These are phyloP conservation scores for Bryconaethiops microstoma DNA, from an alignment of 2,797 vertebrate species.

Conservation along the genomic window DNA sequence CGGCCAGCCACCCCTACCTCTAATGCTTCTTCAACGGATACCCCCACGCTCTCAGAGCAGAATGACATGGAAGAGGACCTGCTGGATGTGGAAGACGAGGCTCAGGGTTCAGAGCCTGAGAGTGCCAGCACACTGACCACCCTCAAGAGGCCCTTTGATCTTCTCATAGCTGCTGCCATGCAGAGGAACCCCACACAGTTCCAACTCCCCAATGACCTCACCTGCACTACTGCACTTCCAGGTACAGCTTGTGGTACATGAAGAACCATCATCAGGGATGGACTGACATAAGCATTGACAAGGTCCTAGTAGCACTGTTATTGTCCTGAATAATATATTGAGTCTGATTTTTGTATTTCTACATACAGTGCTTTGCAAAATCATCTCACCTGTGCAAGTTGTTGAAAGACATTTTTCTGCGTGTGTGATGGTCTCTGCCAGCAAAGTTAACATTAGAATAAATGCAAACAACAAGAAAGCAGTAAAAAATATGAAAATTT, in stretches of 20 bases:
- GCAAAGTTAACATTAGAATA: no score
- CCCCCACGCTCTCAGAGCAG: slow-evolving; percentile 91
- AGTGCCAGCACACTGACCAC: slow-evolving; percentile 71
- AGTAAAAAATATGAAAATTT: no score
- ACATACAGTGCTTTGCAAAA: no score
- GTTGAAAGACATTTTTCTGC: no score
- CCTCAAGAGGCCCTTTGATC: slow-evolving; percentile 93
- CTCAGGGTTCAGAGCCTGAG: slow-evolving; percentile 85
- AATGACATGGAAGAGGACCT: slow-evolving; percentile 92
- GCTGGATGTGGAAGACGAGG: slow-evolving; percentile 90
- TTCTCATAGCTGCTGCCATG: slow-evolving; percentile 97
- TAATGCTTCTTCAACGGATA: slow-evolving; percentile 91
- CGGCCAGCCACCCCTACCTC: slow-evolving; percentile 94
- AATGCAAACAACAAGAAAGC: no score
- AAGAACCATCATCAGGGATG: background rate
- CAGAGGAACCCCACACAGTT: slow-evolving; percentile 97
- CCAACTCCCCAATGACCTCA: slow-evolving; percentile 96
- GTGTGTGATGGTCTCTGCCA: no score
- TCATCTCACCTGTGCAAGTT: no score
- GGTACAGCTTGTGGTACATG: slow-evolving; percentile 70
- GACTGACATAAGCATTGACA: background rate
- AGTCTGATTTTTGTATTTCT: no score
- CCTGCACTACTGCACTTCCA: slow-evolving; percentile 96
- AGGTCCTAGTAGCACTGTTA: no score
- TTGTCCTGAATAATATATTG: no score